phyloP scores from a whole-genome alignment of 1,140 invertebrate genomes.

The Hycleus cichorii region DNA sequence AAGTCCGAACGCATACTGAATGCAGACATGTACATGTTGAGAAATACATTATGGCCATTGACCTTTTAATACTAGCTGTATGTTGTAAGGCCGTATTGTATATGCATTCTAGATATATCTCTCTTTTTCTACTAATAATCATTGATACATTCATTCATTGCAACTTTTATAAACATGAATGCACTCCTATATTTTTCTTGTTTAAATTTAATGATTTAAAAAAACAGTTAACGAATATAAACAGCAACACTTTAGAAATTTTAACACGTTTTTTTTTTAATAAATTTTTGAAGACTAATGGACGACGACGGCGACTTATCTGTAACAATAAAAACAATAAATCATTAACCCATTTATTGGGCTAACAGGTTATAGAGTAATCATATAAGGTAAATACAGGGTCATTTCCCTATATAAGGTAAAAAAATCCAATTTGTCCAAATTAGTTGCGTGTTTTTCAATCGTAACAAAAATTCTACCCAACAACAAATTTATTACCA shows the following conservation, averaged over 20 bases:
- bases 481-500: constrained; percentile 10
- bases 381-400: no score
- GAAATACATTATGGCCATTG: constrained; percentile 26
- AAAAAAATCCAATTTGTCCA: no score
- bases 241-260: constrained; percentile 12
- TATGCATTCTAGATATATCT: constrained; percentile 12
- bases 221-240: constrained; percentile 10
- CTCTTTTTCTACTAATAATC: constrained; percentile 23
- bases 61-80: constrained; percentile 24
- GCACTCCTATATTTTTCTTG: constrained; percentile 8
- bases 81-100: constrained; percentile 13
- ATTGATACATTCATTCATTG: constrained; percentile 15
- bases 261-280: constrained; percentile 8
- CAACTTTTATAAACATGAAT: constrained; percentile 10
- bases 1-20: constrained; percentile 19
- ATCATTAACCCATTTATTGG: no score
- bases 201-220: constrained; percentile 1
- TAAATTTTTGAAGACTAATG: constrained; percentile 18
- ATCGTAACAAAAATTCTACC: background rate
- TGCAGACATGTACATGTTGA: constrained; percentile 17
- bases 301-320: constrained; percentile 20
- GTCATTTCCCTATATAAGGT: no score
- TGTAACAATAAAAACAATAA: constrained; percentile 14
- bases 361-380: no score
- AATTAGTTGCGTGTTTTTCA: no score